Conservation (phyloP, 2,888 invertebrate genomes). For the Parochlus steinenii region DNA sequence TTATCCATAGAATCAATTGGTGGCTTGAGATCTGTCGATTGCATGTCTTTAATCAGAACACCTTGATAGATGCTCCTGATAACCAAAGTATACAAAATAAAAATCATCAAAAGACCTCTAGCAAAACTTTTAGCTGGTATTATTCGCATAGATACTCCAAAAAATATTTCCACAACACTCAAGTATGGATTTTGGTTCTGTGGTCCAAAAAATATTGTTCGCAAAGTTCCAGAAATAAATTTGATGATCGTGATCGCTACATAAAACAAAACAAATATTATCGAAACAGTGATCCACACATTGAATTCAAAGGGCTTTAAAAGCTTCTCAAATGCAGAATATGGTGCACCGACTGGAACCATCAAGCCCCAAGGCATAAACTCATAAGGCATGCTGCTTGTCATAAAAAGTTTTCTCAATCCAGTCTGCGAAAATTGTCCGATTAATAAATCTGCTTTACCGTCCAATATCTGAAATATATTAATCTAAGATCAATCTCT, state of each 20-base stretch:
- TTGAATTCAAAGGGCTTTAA: too few species aligned
- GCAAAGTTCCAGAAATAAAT: not conserved
- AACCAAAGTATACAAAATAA: not conserved
- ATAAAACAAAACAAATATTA: not conserved
- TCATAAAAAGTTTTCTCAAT: too few species aligned
- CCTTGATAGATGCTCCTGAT: not conserved
- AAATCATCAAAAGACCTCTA: not conserved
- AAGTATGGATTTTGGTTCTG: not conserved
- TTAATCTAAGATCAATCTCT: too few species aligned
- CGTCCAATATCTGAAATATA: too few species aligned
- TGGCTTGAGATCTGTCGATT: not conserved
- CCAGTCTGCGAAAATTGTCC: too few species aligned
- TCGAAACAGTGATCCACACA: too few species aligned
- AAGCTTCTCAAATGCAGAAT: too few species aligned
- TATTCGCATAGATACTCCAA: constrained; percentile 1
- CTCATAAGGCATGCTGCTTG: too few species aligned
- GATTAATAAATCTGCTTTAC: too few species aligned
- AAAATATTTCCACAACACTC: not conserved
- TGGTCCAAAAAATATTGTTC: not conserved
- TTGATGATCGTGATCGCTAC: not conserved
- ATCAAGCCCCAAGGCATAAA: too few species aligned
- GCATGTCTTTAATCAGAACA: not conserved
- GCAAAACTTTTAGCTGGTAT: not conserved
- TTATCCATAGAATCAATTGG: not conserved
- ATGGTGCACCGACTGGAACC: too few species aligned